Percentiles rank a stretch among this genome's conserved stretches.
These are phyloP conservation scores for Cynocephalus volans DNA, from an alignment of 2,113 vertebrate genomes.

Conservation along the genomic window DNA sequence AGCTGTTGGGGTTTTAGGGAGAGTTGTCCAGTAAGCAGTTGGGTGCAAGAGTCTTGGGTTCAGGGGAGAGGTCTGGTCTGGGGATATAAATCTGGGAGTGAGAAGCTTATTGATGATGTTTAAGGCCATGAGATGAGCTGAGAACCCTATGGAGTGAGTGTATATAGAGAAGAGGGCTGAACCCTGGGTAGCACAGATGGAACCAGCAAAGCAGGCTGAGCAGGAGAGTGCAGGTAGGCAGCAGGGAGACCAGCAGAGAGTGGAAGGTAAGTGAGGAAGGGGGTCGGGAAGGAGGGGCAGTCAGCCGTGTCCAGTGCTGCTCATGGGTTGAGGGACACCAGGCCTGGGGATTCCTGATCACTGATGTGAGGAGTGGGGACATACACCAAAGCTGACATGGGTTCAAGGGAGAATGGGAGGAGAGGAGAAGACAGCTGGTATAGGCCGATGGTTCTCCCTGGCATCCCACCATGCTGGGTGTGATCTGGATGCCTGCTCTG, in stretches of 20 bases:
- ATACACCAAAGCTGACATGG: not conserved
- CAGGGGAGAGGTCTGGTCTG: not conserved
- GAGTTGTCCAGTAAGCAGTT: not conserved
- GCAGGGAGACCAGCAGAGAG: not conserved
- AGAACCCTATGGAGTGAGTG: not conserved
- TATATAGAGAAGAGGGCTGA: not conserved
- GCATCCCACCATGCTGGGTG: rapidly evolving
- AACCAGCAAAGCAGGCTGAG: not conserved
- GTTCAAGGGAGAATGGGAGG: not conserved
- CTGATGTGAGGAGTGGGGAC: not conserved
- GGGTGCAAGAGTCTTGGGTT: not conserved
- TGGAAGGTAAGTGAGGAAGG: not conserved
- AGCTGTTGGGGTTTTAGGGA: not conserved
- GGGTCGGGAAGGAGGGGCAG: not conserved
- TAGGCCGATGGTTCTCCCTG: not conserved
- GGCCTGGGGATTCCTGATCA: not conserved
- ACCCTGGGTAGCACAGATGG: not conserved
- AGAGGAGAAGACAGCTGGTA: not conserved
- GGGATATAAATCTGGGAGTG: not conserved
- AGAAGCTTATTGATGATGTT: not conserved
- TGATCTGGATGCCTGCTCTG: too few species aligned
- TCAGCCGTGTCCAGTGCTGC: not conserved
- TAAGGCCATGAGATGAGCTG: not conserved
- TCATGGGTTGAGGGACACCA: not conserved
- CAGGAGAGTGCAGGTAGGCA: too few species aligned